phyloP scores from a whole-genome alignment of 2,888 invertebrate species.

The Pollenia griseotomentosa region DNA sequence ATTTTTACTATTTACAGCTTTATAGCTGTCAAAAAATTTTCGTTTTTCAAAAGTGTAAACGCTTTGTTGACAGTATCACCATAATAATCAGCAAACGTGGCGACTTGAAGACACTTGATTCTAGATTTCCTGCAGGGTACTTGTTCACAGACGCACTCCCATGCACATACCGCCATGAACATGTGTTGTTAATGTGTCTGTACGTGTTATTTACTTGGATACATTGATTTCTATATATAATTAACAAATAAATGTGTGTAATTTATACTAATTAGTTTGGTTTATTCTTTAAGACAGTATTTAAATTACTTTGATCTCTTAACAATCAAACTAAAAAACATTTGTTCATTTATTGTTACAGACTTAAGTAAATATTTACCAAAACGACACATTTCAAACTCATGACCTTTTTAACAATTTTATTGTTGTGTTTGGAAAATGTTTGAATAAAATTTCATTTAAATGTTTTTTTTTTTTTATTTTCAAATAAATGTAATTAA shows the following conservation, averaged over 20 bases:
- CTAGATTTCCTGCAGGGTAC: no score
- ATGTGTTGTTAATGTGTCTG: no score
- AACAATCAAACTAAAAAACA: not conserved
- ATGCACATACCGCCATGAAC: not conserved
- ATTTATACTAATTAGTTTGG: constrained; percentile 43
- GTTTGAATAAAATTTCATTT: not conserved
- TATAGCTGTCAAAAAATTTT: no score
- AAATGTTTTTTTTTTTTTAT: not conserved
- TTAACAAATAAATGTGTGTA: constrained; percentile 39
- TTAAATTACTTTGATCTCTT: constrained; percentile 21
- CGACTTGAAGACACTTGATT: no score
- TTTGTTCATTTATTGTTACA: not conserved
- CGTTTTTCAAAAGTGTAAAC: no score
- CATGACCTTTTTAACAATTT: not conserved
- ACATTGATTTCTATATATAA: not conserved
- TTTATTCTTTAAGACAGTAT: constrained; percentile 17
- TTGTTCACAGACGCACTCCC: not conserved
- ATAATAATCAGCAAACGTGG: no score
- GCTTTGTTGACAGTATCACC: no score
- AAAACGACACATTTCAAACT: not conserved
- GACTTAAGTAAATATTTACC: not conserved
- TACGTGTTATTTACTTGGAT: no score
- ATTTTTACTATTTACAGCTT: no score
- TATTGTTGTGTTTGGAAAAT: not conserved
- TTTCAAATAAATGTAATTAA: not conserved